Conservation (phyloP, 2,888 invertebrate species). For the Pyrochroa serraticornis region DNA sequence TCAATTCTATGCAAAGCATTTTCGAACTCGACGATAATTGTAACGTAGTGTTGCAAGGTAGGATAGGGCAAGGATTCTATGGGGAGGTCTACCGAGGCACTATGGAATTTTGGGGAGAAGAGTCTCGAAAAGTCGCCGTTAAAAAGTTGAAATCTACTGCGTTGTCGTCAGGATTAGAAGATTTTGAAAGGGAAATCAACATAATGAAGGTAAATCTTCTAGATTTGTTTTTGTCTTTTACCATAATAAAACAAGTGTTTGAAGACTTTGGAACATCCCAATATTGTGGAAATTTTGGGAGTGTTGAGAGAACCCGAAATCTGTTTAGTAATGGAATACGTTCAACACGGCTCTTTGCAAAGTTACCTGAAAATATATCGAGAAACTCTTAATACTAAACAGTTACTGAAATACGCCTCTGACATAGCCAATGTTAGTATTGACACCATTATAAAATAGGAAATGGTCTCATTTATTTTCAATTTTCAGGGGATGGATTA, state of each 20-base stretch:
- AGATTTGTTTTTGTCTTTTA: not conserved
- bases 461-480: slow-evolving; percentile 21
- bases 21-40: slow-evolving; percentile 65
- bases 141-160: slow-evolving; percentile 68
- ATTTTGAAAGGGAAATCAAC: slow-evolving; percentile 83
- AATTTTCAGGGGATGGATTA: slow-evolving; percentile 83
- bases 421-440: slow-evolving; percentile 78
- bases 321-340: slow-evolving; percentile 87
- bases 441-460: slow-evolving; percentile 2
- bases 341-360: slow-evolving; percentile 82
- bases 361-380: slow-evolving; percentile 79
- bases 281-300: slow-evolving; percentile 87
- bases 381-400: slow-evolving; percentile 67
- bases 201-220: slow-evolving; percentile 77
- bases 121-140: slow-evolving; percentile 68
- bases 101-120: slow-evolving; percentile 65
- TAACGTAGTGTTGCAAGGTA: slow-evolving; percentile 65
- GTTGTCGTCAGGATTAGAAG: slow-evolving; percentile 63
- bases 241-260: slow-evolving; percentile 33
- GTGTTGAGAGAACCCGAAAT: slow-evolving; percentile 79
- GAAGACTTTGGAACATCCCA: slow-evolving; percentile 80
- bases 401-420: slow-evolving; percentile 76
- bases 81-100: slow-evolving; percentile 84
- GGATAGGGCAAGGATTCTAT: slow-evolving; percentile 79
- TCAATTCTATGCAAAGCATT: slow-evolving; percentile 61